Evolutionary conservation across 2,888 invertebrate genomes (phyloP).

Genomic region (Bombylius discolor): DNA sequence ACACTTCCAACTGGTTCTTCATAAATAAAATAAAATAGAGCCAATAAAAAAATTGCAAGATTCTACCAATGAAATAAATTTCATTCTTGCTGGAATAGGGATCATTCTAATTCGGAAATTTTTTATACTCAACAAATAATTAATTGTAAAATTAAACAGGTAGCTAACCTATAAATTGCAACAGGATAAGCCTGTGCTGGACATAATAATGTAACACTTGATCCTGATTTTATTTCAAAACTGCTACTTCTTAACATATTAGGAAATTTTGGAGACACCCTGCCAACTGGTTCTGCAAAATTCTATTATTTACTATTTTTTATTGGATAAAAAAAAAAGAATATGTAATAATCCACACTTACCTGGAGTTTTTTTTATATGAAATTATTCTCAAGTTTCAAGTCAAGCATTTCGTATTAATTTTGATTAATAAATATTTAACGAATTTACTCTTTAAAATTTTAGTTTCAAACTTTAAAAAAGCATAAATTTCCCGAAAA

Average conservation of each 20-base stretch:
- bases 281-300: conserved; percentile 55
- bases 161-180: conserved; percentile 45
- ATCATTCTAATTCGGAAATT: not conserved
- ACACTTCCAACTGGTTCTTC: conserved; percentile 54
- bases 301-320: conserved; percentile 4
- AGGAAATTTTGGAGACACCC: conserved; percentile 57
- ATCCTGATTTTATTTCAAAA: conserved; percentile 43
- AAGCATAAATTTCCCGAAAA: too few species aligned
- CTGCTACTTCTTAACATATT: conserved; percentile 48
- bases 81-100: conserved; percentile 7
- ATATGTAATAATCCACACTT: conserved; percentile 7
- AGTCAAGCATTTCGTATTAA: conserved; percentile 23
- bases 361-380: conserved; percentile 1
- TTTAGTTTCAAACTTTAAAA: not conserved
- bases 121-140: not conserved
- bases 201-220: conserved; percentile 48
- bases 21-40: not conserved
- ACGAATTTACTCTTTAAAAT: conserved; percentile 5
- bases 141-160: not conserved
- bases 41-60: too few species aligned
- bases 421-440: too few species aligned
- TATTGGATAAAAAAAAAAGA: not conserved
- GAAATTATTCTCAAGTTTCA: conserved; percentile 23
- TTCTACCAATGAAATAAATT: too few species aligned
- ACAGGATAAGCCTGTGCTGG: conserved; percentile 57